Conservation (phyloP, 2,797 vertebrate genomes). For the Iguana delicatissima region DNA sequence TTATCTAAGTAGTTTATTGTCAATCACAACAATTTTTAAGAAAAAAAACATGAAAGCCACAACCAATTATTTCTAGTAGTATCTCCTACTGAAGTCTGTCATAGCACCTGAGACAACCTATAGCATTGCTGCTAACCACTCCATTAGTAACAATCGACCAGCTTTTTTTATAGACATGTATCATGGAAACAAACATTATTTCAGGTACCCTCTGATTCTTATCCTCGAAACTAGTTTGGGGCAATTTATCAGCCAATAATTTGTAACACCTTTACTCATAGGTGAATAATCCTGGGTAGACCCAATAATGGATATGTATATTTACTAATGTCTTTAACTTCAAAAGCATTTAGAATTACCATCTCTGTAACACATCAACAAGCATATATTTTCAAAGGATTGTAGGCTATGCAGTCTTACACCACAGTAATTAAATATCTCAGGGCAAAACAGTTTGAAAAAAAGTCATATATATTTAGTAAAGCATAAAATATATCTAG, state of each 20-base stretch:
- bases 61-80: not conserved
- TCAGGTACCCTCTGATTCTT: too few relatives aligned
- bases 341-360: too few relatives aligned
- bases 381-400: too few relatives aligned
- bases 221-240: too few relatives aligned
- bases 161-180: not conserved
- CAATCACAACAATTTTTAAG: not conserved
- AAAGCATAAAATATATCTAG: not conserved
- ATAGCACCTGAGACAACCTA: too few relatives aligned
- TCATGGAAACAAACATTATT: not conserved
- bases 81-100: not conserved
- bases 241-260: too few relatives aligned
- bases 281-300: too few relatives aligned
- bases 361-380: too few relatives aligned
- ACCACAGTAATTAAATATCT: not conserved
- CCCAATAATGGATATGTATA: too few relatives aligned
- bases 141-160: not conserved
- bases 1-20: not conserved
- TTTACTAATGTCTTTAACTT: too few relatives aligned
- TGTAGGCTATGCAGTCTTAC: not conserved
- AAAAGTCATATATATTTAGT: not conserved
- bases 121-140: not conserved
- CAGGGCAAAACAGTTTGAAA: not conserved
- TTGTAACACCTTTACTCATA: too few relatives aligned
- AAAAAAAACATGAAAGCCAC: not conserved